phyloP scores from a whole-genome alignment of 2,888 invertebrate species.

The Panzeria rudis region DNA sequence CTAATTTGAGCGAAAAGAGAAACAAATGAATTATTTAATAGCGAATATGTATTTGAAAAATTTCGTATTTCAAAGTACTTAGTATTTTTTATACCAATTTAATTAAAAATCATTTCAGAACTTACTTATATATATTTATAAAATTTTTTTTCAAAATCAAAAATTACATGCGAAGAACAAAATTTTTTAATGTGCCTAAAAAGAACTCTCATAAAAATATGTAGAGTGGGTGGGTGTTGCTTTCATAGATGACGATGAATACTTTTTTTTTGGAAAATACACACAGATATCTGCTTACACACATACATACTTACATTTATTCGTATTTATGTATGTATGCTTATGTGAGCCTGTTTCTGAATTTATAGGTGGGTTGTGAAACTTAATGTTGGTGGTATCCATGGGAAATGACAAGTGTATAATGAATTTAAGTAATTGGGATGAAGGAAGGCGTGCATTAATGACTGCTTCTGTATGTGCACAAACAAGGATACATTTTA shows the following conservation, averaged over 20 bases:
- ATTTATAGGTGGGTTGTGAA: slow-evolving; percentile 26
- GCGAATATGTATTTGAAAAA: no score
- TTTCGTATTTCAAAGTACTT: not conserved
- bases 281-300: not conserved
- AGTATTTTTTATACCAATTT: slow-evolving; percentile 15
- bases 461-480: slow-evolving; percentile 16
- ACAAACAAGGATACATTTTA: not conserved
- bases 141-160: no score
- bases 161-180: not conserved
- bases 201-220: no score
- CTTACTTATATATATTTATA: no score
- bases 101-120: slow-evolving; percentile 62
- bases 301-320: not conserved
- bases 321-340: not conserved
- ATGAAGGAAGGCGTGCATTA: slow-evolving; percentile 26
- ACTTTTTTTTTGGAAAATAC: not conserved
- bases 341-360: not conserved
- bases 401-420: slow-evolving; percentile 59
- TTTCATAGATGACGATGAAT: slow-evolving; percentile 13
- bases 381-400: slow-evolving; percentile 37
- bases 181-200: slow-evolving; percentile 20
- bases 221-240: slow-evolving; percentile 2
- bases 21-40: not conserved
- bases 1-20: slow-evolving; percentile 1
- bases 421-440: slow-evolving; percentile 37